Conservation (phyloP, 2,797 vertebrate species). For the Cuculus canorus region DNA sequence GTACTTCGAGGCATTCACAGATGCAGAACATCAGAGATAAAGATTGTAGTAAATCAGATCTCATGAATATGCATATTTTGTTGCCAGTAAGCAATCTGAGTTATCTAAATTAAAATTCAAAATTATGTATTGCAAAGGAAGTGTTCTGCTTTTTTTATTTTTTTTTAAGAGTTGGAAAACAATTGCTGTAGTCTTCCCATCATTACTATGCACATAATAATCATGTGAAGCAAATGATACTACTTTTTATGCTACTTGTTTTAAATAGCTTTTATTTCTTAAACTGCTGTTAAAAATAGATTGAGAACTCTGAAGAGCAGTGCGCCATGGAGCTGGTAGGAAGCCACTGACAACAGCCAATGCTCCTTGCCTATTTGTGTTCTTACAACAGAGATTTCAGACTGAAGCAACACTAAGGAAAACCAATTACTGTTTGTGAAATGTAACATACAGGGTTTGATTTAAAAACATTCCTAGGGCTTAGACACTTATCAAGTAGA, state of each 20-base stretch:
- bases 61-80: conserved; percentile 76
- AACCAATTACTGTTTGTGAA: background rate
- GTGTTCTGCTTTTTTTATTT: background rate
- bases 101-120: conserved; percentile 76
- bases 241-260: conserved; percentile 61
- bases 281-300: conserved; percentile 66
- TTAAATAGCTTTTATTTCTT: conserved; percentile 62
- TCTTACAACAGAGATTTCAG: background rate
- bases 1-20: conserved; percentile 63
- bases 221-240: conserved; percentile 52
- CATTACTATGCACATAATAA: conserved; percentile 68
- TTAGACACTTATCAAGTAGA: background rate
- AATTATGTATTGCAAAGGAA: conserved; percentile 73
- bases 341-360: background rate
- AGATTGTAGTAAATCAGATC: conserved; percentile 72
- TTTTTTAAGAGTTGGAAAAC: conserved; percentile 66
- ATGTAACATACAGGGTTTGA: background rate
- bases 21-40: conserved; percentile 69
- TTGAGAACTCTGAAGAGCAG: conserved; percentile 21
- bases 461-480: background rate
- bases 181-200: conserved; percentile 72
- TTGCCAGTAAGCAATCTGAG: conserved; percentile 71
- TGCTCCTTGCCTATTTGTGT: background rate
- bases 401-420: background rate
- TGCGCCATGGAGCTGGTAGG: background rate